phyloP scores from a whole-genome alignment of 1,140 invertebrate species.

The Druon quercuslanigerum region DNA sequence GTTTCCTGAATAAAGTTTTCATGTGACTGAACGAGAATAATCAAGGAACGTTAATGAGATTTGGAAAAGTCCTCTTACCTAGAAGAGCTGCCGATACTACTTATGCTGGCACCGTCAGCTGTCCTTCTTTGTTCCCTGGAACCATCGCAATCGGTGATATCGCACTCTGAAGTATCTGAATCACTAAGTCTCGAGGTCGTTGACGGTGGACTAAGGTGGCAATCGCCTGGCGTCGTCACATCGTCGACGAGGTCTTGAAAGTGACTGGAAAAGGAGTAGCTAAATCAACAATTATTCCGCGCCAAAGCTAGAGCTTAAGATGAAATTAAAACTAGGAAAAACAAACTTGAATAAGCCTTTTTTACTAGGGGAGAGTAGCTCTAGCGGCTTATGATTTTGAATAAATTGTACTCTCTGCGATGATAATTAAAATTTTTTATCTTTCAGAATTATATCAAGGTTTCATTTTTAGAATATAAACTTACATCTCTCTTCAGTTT shows the following conservation, averaged over 20 bases:
- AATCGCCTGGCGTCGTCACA: slow-evolving; percentile 83
- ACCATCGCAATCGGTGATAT: slow-evolving; percentile 83
- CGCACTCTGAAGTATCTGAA: slow-evolving; percentile 94
- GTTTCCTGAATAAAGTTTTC: slow-evolving; percentile 11
- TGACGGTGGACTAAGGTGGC: slow-evolving; percentile 92
- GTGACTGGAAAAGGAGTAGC: slow-evolving; percentile 52
- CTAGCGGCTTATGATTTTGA: too few species aligned
- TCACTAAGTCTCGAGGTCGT: slow-evolving; percentile 92
- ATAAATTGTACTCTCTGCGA: too few species aligned
- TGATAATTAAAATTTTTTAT: too few species aligned
- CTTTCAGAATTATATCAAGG: too few species aligned
- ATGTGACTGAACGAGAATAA: slow-evolving; percentile 27
- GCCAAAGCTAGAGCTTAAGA: neutral
- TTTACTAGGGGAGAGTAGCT: too few species aligned
- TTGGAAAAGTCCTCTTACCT: slow-evolving; percentile 74
- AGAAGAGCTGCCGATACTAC: slow-evolving; percentile 91
- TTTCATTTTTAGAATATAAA: too few species aligned
- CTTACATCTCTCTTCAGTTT: too few species aligned
- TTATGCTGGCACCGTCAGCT: slow-evolving; percentile 87
- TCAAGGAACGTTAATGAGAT: slow-evolving; percentile 35
- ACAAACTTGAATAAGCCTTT: too few species aligned
- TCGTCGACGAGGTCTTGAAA: slow-evolving; percentile 75
- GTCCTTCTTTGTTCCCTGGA: slow-evolving; percentile 78
- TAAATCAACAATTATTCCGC: slow-evolving; percentile 18
- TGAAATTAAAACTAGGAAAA: too few species aligned